Percentiles rank a stretch among this genome's conserved stretches.
phyloP scores from a whole-genome alignment of 2,797 vertebrate species.

The Enteromius afrohamiltoni region DNA sequence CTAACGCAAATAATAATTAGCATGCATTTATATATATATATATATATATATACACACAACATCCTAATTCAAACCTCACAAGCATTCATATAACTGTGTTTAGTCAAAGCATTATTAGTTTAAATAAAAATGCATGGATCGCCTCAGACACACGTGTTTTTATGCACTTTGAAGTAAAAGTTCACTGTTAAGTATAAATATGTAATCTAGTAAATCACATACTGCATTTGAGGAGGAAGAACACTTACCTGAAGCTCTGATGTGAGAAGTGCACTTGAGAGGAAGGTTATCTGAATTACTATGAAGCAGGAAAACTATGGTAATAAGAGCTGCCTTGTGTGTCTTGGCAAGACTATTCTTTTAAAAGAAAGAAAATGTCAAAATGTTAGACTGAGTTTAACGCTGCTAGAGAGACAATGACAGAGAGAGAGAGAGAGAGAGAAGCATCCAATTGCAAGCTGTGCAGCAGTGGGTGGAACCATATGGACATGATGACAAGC shows the following conservation, averaged over 20 bases:
- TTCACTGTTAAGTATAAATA: not conserved
- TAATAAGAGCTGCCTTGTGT: not conserved
- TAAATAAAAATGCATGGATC: not conserved
- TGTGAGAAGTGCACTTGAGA: not conserved
- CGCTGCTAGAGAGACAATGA: not conserved
- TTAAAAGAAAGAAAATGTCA: not conserved
- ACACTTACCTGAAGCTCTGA: conserved; percentile 41
- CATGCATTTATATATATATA: not conserved
- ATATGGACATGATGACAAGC: not conserved
- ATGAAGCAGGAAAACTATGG: not conserved
- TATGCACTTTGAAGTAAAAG: not conserved
- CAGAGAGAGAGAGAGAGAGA: conserved; percentile 21
- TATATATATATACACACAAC: not conserved
- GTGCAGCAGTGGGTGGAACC: conserved; percentile 30
- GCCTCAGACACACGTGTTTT: not conserved
- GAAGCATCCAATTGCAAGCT: conserved; percentile 8
- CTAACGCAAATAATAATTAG: conserved; percentile 21
- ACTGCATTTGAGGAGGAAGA: not conserved
- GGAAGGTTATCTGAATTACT: not conserved
- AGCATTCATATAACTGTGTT: not conserved
- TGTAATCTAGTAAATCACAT: not conserved
- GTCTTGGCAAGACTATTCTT: not conserved
- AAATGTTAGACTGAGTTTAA: not conserved
- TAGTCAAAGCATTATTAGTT: not conserved
- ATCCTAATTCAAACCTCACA: not conserved